Conservation (phyloP, 2,113 vertebrate species). For the Collichthys lucidus region DNA sequence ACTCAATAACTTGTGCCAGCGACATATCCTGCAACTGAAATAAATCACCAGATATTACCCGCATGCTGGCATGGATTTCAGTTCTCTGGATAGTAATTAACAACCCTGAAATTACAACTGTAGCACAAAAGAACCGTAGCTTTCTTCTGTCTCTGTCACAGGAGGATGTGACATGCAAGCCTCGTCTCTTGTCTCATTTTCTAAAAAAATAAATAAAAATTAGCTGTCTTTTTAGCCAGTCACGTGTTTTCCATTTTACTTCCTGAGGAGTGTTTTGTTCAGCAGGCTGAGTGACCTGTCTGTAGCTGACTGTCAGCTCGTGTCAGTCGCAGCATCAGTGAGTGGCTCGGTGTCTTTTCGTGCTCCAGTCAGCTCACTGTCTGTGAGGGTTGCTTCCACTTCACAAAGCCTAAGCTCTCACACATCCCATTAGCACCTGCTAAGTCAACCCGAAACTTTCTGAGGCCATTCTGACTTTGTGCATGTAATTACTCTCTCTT, state of each 20-base stretch:
- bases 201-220: background rate
- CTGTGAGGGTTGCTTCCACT: conserved; percentile 65
- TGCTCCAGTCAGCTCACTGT: conserved; percentile 65
- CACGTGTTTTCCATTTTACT: conserved; percentile 43
- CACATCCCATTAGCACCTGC: conserved; percentile 77
- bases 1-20: conserved; percentile 26
- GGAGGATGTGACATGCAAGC: conserved; percentile 1
- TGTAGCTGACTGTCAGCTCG: conserved; percentile 56
- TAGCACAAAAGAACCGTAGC: conserved; percentile 29
- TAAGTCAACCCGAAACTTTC: conserved; percentile 76
- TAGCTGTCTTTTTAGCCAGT: background rate
- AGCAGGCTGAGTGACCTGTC: conserved; percentile 31
- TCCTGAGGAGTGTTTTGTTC: conserved; percentile 46
- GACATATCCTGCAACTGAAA: conserved; percentile 37
- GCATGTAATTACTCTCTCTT: conserved; percentile 69
- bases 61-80: conserved; percentile 34
- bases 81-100: conserved; percentile 48
- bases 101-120: conserved; percentile 48
- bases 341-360: conserved; percentile 59
- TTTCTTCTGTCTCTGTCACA: conserved; percentile 24
- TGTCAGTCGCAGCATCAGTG: conserved; percentile 61
- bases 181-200: background rate
- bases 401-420: conserved; percentile 63
- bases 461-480: conserved; percentile 69
- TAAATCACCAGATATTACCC: conserved; percentile 17